A percentile compares a stretch with the other conserved stretches of the same genome.
Evolutionary conservation across 2,888 invertebrate genomes (phyloP).

Genomic region (Phymatocera aterrima): DNA sequence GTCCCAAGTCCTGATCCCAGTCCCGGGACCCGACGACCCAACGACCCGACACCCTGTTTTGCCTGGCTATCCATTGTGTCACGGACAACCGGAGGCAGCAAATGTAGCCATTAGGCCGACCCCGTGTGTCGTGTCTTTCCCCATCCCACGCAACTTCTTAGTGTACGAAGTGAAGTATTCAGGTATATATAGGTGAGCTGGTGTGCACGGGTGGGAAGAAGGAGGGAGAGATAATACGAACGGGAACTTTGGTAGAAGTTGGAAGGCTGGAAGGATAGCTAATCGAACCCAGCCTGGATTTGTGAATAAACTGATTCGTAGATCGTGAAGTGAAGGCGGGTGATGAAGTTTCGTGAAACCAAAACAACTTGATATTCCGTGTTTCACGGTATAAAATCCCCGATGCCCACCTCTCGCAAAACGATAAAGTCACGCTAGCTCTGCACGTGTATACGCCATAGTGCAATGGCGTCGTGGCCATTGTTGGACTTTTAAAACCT

Average conservation of each 20-base stretch:
- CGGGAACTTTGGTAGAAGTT: neutral
- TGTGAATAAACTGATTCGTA: conserved; percentile 5
- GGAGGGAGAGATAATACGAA: neutral
- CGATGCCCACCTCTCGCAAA: neutral
- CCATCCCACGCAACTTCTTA: conserved; percentile 27
- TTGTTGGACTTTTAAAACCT: conserved; percentile 10
- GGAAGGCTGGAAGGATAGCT: neutral
- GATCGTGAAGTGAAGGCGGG: conserved; percentile 26
- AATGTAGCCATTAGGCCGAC: conserved; percentile 43
- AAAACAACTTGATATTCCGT: neutral
- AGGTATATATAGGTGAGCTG: neutral
- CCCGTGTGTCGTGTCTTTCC: conserved; percentile 15
- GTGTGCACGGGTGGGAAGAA: neutral
- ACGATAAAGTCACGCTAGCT: conserved; percentile 5
- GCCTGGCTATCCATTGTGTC: conserved; percentile 43
- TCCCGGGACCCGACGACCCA: conserved; percentile 16
- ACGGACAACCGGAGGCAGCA: conserved; percentile 41
- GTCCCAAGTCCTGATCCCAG: conserved; percentile 27
- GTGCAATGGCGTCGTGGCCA: neutral
- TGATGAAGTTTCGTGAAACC: neutral
- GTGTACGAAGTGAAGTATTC: neutral
- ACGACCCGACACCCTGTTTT: conserved; percentile 41
- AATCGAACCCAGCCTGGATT: conserved; percentile 23
- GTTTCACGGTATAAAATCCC: neutral
- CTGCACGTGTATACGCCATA: neutral